Conservation (phyloP, 1,140 invertebrate species). For the Hylyphantes graminicola region DNA sequence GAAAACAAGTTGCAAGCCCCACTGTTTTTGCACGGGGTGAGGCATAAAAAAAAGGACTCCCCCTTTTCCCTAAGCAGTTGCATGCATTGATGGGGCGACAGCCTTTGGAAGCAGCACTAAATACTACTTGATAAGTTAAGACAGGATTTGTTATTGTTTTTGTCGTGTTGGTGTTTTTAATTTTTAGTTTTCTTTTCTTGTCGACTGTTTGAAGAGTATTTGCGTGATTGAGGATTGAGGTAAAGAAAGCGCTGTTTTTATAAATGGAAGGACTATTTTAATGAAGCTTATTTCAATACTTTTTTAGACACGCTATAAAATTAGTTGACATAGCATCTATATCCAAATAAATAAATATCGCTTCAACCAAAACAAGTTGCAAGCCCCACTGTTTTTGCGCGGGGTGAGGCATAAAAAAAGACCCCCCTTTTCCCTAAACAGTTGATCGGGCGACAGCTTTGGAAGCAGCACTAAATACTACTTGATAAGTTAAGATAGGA, state of each 20-base stretch:
- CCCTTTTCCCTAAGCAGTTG: neutral
- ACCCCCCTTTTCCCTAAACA: too few species aligned
- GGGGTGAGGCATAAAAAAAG: constrained; percentile 17
- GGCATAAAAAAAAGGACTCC: neutral
- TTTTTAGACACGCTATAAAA: too few species aligned
- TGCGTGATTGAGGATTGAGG: too few species aligned
- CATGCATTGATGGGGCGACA: neutral
- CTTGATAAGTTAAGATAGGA: constrained; percentile 32
- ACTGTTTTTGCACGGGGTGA: constrained; percentile 27
- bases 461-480: constrained; percentile 17
- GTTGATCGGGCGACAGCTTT: neutral
- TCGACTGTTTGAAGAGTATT: too few species aligned
- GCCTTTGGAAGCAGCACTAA: neutral
- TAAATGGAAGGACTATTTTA: too few species aligned
- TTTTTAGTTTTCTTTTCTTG: too few species aligned
- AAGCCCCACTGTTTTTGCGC: constrained; percentile 39
- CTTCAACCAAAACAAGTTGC: too few species aligned
- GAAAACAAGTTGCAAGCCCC: too few species aligned
- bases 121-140: constrained; percentile 37
- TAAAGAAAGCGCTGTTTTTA: too few species aligned
- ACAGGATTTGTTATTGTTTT: neutral
- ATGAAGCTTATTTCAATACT: too few species aligned
- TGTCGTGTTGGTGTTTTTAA: neutral
- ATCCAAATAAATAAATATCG: too few species aligned
- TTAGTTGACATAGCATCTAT: too few species aligned